Percentiles rank a stretch among this genome's conserved stretches.
Conservation (phyloP, 1,140 invertebrate genomes). For the Leptinotarsa lineolata region DNA sequence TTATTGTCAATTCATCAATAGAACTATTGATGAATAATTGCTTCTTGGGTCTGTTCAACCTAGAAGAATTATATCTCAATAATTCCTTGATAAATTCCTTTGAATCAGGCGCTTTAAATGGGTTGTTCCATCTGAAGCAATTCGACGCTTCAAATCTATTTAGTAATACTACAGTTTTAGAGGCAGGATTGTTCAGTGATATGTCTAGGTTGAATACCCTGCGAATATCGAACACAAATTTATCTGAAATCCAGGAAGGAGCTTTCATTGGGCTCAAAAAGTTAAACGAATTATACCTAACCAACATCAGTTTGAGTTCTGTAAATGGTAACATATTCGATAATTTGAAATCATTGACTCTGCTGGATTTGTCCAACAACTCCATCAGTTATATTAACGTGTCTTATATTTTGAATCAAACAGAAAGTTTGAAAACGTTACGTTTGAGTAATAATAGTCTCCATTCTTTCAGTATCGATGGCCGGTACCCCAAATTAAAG, state of each 20-base stretch:
- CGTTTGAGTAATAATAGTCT: not conserved
- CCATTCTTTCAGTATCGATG: not conserved
- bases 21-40: not conserved
- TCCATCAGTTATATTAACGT: not conserved
- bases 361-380: not conserved
- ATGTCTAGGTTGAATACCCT: not conserved
- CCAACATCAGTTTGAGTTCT: not conserved
- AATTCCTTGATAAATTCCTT: not conserved
- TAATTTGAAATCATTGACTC: not conserved
- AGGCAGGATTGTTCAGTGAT: not conserved
- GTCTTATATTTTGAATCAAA: not conserved
- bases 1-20: not conserved
- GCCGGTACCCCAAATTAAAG: not conserved
- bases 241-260: not conserved
- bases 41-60: not conserved
- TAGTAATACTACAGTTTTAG: not conserved
- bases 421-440: not conserved
- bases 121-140: constrained; percentile 5
- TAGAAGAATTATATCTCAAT: constrained; percentile 4
- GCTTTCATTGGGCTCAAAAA: not conserved
- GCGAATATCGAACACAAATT: not conserved
- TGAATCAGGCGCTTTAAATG: constrained; percentile 9
- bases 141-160: constrained; percentile 2
- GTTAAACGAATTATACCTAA: not conserved
- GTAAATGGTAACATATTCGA: not conserved